Conservation (phyloP, 2,113 vertebrate species). For the Crotalus viridis region DNA sequence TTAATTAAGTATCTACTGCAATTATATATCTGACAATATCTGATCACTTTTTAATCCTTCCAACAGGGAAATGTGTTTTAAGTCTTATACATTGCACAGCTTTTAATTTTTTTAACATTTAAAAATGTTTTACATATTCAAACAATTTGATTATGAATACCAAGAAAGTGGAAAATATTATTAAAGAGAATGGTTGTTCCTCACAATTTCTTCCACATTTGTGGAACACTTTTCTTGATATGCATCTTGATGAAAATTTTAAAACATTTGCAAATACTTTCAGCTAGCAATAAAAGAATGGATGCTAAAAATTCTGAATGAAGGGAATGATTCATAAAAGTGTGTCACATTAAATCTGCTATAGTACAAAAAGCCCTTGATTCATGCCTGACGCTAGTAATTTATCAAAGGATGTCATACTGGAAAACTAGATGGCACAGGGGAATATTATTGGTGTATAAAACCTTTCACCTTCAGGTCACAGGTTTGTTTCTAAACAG, state of each 20-base stretch:
- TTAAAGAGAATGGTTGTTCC: not conserved
- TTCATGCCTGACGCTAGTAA: conserved; percentile 12
- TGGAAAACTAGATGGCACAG: not conserved
- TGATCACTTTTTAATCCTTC: conserved; percentile 7
- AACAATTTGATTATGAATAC: conserved; percentile 17
- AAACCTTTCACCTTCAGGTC: conserved; percentile 16
- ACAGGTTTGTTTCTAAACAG: conserved; percentile 6
- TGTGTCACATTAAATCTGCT: not conserved
- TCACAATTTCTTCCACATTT: not conserved
- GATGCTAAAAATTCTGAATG: conserved; percentile 7
- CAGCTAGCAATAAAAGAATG: conserved; percentile 1
- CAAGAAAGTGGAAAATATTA: not conserved
- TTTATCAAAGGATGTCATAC: conserved; percentile 18
- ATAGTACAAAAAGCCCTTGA: not conserved
- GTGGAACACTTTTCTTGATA: not conserved
- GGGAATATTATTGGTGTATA: conserved; percentile 6
- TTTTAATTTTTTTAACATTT: not conserved
- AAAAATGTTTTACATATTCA: not conserved
- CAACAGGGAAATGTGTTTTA: not conserved
- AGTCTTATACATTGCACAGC: not conserved
- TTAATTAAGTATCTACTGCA: conserved; percentile 22
- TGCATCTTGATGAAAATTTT: not conserved
- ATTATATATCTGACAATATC: not conserved
- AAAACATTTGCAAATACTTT: conserved; percentile 12
- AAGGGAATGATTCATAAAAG: conserved; percentile 15